phyloP scores from a whole-genome alignment of 1,140 invertebrate genomes.

The Sweltsa coloradensis region DNA sequence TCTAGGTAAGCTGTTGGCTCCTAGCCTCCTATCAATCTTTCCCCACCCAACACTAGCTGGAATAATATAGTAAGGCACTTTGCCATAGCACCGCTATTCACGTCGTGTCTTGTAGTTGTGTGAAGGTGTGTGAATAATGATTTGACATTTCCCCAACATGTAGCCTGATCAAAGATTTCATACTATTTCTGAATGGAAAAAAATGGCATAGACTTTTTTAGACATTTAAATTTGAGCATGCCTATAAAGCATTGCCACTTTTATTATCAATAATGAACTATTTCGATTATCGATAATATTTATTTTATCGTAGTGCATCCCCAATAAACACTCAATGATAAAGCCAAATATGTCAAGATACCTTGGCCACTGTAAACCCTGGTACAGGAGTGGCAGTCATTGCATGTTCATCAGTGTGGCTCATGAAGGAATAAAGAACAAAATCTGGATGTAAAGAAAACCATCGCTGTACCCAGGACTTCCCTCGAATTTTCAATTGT shows the following conservation, averaged over 20 bases:
- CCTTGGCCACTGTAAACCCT: constrained; percentile 37
- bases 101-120: too few relatives aligned
- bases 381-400: constrained; percentile 50
- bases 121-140: too few relatives aligned
- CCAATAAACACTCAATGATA: constrained; percentile 14
- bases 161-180: too few relatives aligned
- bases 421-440: constrained; percentile 49
- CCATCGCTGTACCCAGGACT: constrained; percentile 43
- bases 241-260: constrained; percentile 22
- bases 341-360: constrained; percentile 16
- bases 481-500: constrained; percentile 40
- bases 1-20: too few relatives aligned
- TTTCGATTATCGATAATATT: too few relatives aligned
- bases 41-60: too few relatives aligned
- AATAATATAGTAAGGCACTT: too few relatives aligned
- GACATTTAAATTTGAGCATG: constrained; percentile 26
- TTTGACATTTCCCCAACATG: too few relatives aligned
- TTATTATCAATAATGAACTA: constrained; percentile 15
- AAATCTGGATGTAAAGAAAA: constrained; percentile 47
- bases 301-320: too few relatives aligned
- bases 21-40: too few relatives aligned
- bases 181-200: background rate
- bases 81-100: too few relatives aligned
- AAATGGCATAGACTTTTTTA: background rate
- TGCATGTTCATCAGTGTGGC: constrained; percentile 40